Evolutionary conservation across 2,888 invertebrate genomes (phyloP).

Genomic region (Oxytorus armatus): DNA sequence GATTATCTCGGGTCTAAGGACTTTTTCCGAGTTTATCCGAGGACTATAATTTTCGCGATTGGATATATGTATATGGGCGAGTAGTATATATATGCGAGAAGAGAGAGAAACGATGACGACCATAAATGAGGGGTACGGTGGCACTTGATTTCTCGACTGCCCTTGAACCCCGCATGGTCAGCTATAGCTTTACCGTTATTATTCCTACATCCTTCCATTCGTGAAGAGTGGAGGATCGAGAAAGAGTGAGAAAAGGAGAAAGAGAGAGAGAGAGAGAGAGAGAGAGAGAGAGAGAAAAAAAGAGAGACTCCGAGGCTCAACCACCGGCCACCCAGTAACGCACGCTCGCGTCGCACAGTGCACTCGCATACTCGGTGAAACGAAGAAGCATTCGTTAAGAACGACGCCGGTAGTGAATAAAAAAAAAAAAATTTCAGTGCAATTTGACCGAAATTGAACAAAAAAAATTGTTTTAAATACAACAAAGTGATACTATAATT

Average conservation of each 20-base stretch:
- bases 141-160: constrained; percentile 78
- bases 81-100: background rate
- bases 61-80: constrained; percentile 30
- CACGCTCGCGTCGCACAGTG: constrained; percentile 68
- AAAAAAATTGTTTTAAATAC: no score
- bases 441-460: background rate
- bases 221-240: constrained; percentile 71
- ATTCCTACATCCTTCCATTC: constrained; percentile 81
- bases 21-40: constrained; percentile 7
- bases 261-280: constrained; percentile 40
- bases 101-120: constrained; percentile 25
- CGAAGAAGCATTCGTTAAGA: constrained; percentile 37
- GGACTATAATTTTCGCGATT: constrained; percentile 49
- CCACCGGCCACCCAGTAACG: constrained; percentile 74
- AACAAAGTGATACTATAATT: background rate
- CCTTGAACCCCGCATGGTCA: constrained; percentile 80
- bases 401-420: constrained; percentile 34
- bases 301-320: constrained; percentile 59
- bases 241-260: constrained; percentile 12
- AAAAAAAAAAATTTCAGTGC: background rate
- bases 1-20: constrained; percentile 29
- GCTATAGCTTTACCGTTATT: constrained; percentile 82
- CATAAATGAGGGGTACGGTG: constrained; percentile 62
- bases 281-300: background rate
- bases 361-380: constrained; percentile 63